Evolutionary conservation across 2,888 invertebrate species (phyloP).

Genomic region (Augiades crinisus): DNA sequence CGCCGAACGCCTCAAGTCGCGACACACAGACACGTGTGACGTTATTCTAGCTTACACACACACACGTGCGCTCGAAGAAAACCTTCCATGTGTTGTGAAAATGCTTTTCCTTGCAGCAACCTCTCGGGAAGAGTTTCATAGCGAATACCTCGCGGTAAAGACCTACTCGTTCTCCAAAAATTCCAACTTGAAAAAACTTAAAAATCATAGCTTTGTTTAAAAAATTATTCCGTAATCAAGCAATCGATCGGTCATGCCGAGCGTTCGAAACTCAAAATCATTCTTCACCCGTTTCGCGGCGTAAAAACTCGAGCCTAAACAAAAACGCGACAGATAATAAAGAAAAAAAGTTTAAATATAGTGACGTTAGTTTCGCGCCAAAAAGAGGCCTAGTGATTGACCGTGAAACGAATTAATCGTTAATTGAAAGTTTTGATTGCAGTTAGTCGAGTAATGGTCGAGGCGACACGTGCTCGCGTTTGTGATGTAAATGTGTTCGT

Average conservation of each 20-base stretch:
- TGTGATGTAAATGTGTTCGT: conserved; percentile 75
- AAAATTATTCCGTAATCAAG: conserved; percentile 28
- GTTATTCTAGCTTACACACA: conserved; percentile 53
- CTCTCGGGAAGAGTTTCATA: conserved; percentile 81
- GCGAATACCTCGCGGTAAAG: conserved; percentile 82
- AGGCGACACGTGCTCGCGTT: conserved; percentile 59
- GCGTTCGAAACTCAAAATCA: conserved; percentile 52
- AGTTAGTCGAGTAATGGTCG: conserved; percentile 40
- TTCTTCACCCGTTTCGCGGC: conserved; percentile 65
- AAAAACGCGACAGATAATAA: conserved; percentile 19
- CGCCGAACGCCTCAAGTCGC: conserved; percentile 47
- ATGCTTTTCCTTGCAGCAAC: conserved; percentile 81
- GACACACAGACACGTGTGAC: conserved; percentile 51
- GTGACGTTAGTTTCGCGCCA: conserved; percentile 46
- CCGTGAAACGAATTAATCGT: conserved; percentile 41
- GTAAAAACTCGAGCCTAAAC: conserved; percentile 41
- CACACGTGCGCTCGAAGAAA: conserved; percentile 67
- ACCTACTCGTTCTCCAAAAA: conserved; percentile 68
- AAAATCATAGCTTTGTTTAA: conserved; percentile 25
- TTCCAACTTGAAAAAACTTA: conserved; percentile 38
- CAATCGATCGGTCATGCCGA: conserved; percentile 62
- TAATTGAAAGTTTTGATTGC: conserved; percentile 60
- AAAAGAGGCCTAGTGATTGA: conserved; percentile 44
- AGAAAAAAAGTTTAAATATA: conserved; percentile 22
- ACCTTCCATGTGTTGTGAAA: conserved; percentile 75